A percentile compares a stretch with the other conserved stretches of the same genome.
Evolutionary conservation across 2,888 invertebrate species (phyloP).

Genomic region (Caenorhabditis macrosperma): DNA sequence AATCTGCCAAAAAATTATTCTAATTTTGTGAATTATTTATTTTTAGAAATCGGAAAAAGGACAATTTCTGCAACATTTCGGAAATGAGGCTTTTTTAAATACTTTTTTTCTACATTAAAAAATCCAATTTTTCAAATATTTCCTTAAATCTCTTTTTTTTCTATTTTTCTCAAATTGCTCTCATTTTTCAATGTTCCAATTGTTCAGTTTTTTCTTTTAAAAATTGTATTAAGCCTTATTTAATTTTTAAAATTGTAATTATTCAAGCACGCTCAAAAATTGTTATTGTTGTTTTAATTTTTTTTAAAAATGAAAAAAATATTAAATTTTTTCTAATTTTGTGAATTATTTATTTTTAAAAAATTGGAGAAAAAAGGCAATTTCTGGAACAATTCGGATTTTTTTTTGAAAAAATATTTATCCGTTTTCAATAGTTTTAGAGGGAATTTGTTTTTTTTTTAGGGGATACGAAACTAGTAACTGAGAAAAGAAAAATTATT

Average conservation of each 20-base stretch:
- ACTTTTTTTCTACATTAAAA: background rate
- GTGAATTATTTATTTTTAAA: background rate
- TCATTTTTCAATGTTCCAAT: too few species aligned
- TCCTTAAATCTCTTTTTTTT: too few species aligned
- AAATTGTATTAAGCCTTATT: too few species aligned
- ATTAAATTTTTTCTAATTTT: background rate
- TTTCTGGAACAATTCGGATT: background rate
- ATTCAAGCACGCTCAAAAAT: too few species aligned
- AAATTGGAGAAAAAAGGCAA: background rate
- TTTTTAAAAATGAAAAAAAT: background rate
- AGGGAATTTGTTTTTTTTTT: background rate
- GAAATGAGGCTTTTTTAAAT: background rate
- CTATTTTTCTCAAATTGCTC: conserved; percentile 13
- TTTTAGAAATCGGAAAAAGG: background rate
- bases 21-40: background rate
- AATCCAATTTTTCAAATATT: background rate
- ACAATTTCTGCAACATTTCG: background rate
- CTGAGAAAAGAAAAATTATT: background rate
- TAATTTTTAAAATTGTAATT: too few species aligned
- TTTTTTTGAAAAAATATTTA: too few species aligned
- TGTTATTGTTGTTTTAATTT: too few species aligned
- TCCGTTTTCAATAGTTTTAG: background rate
- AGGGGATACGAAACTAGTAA: background rate
- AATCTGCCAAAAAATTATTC: background rate
- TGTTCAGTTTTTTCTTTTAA: background rate